Base-by-base conservation (phyloP, 2,888 invertebrate genomes). In the Ophioninae sp. region DNA sequence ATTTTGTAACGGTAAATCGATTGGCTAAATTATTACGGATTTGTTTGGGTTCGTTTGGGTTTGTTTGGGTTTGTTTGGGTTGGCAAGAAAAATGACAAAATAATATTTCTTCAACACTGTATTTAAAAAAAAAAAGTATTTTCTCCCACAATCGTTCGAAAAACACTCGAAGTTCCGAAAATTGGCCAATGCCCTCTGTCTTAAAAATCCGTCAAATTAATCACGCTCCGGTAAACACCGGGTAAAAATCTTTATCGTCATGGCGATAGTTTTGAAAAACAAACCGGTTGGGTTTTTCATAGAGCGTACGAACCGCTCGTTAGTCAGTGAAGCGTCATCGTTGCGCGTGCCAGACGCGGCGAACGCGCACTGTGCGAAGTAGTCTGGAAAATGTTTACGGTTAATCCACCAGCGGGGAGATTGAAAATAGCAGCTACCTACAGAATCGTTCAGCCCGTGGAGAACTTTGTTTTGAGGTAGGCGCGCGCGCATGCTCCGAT, bases 391-490 rank as follows among this genome's bases (percentile, higher is more conserved):
- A 90, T 90, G 90, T 64, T 88, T 39, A 6, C 51, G 51, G 77
- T 79, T 37, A 86, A 86, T 69, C 77, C 78, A 61, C 81, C 80
- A 51, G 89, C 88, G 51, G 89, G 88, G n/a, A 91, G 88, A 79
- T 86, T 87, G n/a, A 92, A 91, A 86, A 91, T 92, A 78, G 90
- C 91, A 6, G 89, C 88, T 8, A 89, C 84, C 78, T 93, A 93
- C 80, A 89, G 89, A 65, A 90, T 92, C 10, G 87, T 83, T 51
- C 89, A 92, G 72, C 90, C 92, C 2, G 92, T 93, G 65, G 86
- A 87, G 39, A 92, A 92, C 82, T 91, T 93, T 22, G 90, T 87
- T 81, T 81, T 92, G 73, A 92, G 92, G 93, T 91, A 85, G 58
- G 23, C 20, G 30, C 69, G n/a, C 10, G 1, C 13, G 13, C 44